Conservation (phyloP, 2,888 invertebrate species). For the Melinaea marsaeus region DNA sequence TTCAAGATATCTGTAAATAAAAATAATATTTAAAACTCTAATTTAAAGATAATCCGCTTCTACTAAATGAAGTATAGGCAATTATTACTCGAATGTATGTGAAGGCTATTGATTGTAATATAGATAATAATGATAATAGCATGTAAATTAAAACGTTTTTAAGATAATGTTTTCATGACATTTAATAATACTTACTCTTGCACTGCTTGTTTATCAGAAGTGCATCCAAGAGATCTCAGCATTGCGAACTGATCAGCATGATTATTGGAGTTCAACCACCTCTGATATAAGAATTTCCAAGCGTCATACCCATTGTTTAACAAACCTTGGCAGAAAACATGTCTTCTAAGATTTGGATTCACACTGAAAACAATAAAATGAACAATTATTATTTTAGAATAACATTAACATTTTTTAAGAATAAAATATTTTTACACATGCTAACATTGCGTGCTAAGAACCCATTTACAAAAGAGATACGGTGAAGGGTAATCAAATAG, state of each 20-base stretch:
- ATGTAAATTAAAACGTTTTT: not conserved
- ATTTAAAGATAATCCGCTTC: too few species aligned
- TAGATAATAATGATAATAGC: not conserved
- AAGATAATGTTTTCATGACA: not conserved
- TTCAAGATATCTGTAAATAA: constrained; percentile 48
- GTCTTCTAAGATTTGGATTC: constrained; percentile 78
- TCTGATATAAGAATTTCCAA: constrained; percentile 76
- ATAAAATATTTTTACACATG: not conserved
- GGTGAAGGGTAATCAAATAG: constrained; percentile 26
- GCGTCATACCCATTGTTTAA: constrained; percentile 76
- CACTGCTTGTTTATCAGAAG: constrained; percentile 51
- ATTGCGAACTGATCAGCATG: constrained; percentile 66
- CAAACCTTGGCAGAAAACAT: constrained; percentile 82
- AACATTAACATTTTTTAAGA: not conserved
- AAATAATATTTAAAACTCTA: not conserved
- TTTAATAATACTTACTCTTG: constrained; percentile 46
- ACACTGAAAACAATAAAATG: constrained; percentile 49
- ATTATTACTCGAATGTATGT: not conserved
- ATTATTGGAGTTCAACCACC: constrained; percentile 55
- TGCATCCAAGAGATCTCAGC: constrained; percentile 72
- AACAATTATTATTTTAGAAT: too few species aligned
- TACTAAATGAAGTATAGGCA: not conserved
- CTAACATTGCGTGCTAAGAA: constrained; percentile 25
- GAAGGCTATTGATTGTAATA: constrained; percentile 3
- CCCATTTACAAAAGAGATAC: constrained; percentile 29